Percentiles rank a stretch among this genome's conserved stretches.
These are phyloP conservation scores for Papilio machaon DNA, from an alignment of 1,140 invertebrate species.

Conservation along the genomic window DNA sequence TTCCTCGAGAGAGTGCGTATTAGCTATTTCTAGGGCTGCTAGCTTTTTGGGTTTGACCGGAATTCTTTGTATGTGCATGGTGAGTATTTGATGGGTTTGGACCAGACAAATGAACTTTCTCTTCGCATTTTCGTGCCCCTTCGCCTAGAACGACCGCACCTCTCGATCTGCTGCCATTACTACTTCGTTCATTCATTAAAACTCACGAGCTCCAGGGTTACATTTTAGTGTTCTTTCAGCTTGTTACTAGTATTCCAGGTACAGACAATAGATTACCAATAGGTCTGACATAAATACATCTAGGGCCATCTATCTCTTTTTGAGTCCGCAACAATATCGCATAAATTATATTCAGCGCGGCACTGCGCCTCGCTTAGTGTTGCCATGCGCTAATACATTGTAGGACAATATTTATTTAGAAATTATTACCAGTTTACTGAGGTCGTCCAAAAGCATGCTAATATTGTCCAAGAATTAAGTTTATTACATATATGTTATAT, in stretches of 20 bases:
- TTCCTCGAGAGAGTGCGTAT: too few species aligned
- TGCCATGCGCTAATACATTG: neutral
- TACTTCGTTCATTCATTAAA: neutral
- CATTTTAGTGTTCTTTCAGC: neutral
- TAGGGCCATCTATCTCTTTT: constrained; percentile 9
- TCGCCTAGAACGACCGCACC: too few species aligned
- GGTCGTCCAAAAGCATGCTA: neutral
- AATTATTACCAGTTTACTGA: neutral
- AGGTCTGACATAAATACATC: neutral
- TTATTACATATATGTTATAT: neutral
- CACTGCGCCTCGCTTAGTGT: neutral
- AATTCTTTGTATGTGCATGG: too few species aligned
- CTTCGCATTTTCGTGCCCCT: too few species aligned
- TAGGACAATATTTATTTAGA: constrained; percentile 16
- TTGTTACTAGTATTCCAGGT: neutral
- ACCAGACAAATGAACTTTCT: too few species aligned
- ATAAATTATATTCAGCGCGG: constrained; percentile 14
- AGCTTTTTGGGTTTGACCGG: too few species aligned
- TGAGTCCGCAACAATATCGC: constrained; percentile 7
- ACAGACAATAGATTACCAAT: neutral
- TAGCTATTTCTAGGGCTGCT: too few species aligned
- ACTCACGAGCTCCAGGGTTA: neutral
- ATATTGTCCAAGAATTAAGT: constrained; percentile 12
- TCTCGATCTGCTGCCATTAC: too few species aligned
- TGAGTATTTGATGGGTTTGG: too few species aligned